phyloP scores from a whole-genome alignment of 2,888 invertebrate genomes.

The Fabriciana adippe region DNA sequence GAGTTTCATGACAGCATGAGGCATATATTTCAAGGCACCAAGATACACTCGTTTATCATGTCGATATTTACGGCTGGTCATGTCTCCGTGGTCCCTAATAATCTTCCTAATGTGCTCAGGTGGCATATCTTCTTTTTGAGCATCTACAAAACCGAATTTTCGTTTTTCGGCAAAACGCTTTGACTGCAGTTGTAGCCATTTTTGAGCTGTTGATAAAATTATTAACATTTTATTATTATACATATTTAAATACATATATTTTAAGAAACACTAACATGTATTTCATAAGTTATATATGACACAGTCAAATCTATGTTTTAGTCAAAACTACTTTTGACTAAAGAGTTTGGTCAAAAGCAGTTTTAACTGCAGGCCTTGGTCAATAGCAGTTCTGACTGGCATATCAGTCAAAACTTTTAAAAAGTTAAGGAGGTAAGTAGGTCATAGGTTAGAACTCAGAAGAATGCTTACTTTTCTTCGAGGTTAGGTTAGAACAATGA shows the following conservation, averaged over 20 bases:
- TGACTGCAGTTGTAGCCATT: conserved; percentile 99
- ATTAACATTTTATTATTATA: neutral
- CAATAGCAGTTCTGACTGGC: too few species aligned
- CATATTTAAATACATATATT: neutral
- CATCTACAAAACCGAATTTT: conserved; percentile 99
- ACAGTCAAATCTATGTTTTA: neutral
- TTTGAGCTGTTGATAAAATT: conserved; percentile 84
- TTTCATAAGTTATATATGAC: neutral
- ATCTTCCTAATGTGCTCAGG: conserved; percentile 99
- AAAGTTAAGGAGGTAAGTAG: too few species aligned
- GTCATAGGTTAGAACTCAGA: too few species aligned
- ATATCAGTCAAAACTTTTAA: too few species aligned
- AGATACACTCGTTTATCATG: conserved; percentile 99
- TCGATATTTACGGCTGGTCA: conserved; percentile 99
- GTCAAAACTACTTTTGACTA: neutral
- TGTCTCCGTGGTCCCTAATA: conserved; percentile 99
- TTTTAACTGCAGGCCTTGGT: too few species aligned
- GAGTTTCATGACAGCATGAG: conserved; percentile 99
- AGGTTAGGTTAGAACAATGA: too few species aligned
- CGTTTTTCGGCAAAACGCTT: conserved; percentile 99
- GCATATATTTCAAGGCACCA: conserved; percentile 99
- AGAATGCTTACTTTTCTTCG: too few species aligned
- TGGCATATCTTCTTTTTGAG: conserved; percentile 99
- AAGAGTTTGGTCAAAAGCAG: too few species aligned
- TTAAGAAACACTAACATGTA: neutral